Evolutionary conservation across 2,113 vertebrate species (phyloP).

Genomic region (Canis aureus): DNA sequence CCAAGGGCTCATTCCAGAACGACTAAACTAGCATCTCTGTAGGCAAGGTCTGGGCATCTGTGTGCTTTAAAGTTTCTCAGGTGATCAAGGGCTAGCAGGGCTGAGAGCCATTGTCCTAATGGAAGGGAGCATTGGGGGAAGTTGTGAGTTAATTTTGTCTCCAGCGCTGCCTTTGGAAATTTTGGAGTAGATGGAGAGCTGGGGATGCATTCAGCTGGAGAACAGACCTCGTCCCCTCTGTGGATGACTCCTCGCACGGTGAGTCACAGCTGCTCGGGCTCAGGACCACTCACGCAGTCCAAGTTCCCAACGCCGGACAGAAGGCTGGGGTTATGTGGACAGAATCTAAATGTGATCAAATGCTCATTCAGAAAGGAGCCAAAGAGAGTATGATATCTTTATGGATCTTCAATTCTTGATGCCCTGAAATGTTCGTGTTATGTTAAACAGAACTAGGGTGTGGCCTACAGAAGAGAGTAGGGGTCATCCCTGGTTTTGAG

Average conservation of each 20-base stretch:
- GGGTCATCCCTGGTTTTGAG: not conserved
- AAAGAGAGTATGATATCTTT: not conserved
- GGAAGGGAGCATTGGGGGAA: accelerated
- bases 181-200: too few relatives aligned
- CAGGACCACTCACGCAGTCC: not conserved
- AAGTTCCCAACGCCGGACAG: not conserved
- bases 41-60: not conserved
- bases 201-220: too few relatives aligned
- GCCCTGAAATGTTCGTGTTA: not conserved
- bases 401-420: too few relatives aligned
- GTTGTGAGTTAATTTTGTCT: not conserved
- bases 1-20: not conserved
- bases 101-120: not conserved
- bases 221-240: accelerated
- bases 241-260: accelerated
- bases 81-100: not conserved
- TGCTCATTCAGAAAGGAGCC: not conserved
- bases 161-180: not conserved
- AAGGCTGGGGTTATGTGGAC: too few relatives aligned
- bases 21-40: not conserved
- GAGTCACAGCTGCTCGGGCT: accelerated
- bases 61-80: not conserved
- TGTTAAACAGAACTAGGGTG: not conserved
- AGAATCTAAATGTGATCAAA: not conserved
- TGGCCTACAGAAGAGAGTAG: not conserved